A percentile compares a stretch with the other conserved stretches of the same genome.
phyloP scores from a whole-genome alignment of 2,888 invertebrate genomes.

The Archips crataeganus region DNA sequence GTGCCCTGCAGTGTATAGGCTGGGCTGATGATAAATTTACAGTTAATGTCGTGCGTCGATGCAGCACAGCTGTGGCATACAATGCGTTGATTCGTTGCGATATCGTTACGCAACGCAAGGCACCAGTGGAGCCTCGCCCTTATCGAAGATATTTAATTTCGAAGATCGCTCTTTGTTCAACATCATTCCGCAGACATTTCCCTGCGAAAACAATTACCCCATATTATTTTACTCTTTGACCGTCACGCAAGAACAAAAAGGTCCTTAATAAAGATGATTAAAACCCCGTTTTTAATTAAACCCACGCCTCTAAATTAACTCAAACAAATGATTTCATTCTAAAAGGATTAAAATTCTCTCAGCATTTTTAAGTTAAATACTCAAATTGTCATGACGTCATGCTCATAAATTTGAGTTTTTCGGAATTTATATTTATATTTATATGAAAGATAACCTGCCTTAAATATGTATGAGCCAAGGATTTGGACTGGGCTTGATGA shows the following conservation, averaged over 20 bases:
- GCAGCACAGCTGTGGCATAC: too few species aligned
- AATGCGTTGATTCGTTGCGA: too few species aligned
- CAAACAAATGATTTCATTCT: slow-evolving; percentile 8
- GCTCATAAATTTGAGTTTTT: neutral
- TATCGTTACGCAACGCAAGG: too few species aligned
- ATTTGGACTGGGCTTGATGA: too few species aligned
- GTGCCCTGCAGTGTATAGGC: too few species aligned
- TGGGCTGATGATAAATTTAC: too few species aligned
- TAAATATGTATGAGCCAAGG: too few species aligned
- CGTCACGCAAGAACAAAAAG: neutral
- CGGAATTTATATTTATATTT: too few species aligned
- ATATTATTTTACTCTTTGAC: slow-evolving; percentile 3
- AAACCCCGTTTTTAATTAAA: slow-evolving; percentile 19
- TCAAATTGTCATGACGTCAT: neutral
- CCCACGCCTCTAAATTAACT: slow-evolving; percentile 11
- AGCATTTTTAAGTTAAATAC: neutral
- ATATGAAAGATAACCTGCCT: too few species aligned
- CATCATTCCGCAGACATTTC: neutral
- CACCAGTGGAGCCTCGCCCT: too few species aligned
- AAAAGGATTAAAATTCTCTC: neutral
- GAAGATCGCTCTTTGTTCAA: neutral
- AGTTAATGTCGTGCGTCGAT: too few species aligned
- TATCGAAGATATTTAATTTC: neutral
- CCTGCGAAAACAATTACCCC: neutral
- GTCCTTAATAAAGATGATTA: slow-evolving; percentile 15